A percentile compares a stretch with the other conserved stretches of the same genome.
Conservation (phyloP, 2,888 invertebrate species). For the Caenorhabditis japonica region DNA sequence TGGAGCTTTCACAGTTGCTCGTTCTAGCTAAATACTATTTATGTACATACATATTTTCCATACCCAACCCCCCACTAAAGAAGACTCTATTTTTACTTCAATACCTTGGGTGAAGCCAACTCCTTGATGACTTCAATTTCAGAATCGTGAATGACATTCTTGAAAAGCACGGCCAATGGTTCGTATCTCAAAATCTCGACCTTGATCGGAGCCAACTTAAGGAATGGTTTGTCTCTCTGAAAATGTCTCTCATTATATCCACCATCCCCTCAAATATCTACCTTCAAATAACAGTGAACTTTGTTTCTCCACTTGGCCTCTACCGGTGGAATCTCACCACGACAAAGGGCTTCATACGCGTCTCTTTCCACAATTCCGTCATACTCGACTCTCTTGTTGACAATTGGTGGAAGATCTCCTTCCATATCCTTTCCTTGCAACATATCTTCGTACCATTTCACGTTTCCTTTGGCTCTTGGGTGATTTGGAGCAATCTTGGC, state of each 20-base stretch:
- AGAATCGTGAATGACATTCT: conserved; percentile 82
- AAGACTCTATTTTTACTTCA: too few relatives aligned
- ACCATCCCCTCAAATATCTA: background rate
- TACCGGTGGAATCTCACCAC: conserved; percentile 61
- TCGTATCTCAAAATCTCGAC: conserved; percentile 75
- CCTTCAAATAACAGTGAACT: conserved; percentile 74
- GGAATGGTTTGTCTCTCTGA: conserved; percentile 69
- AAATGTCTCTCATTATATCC: conserved; percentile 1
- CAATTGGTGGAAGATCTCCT: conserved; percentile 72
- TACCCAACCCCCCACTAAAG: too few relatives aligned
- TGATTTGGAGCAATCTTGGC: conserved; percentile 84
- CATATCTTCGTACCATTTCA: conserved; percentile 89
- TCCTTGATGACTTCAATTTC: conserved; percentile 90
- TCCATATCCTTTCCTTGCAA: conserved; percentile 80
- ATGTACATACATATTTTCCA: background rate
- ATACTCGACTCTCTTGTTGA: conserved; percentile 66
- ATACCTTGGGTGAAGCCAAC: conserved; percentile 88
- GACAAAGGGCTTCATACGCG: conserved; percentile 80
- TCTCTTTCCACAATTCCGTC: conserved; percentile 79
- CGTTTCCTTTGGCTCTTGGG: conserved; percentile 89
- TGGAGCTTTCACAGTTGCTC: conserved; percentile 62
- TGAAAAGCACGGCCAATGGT: conserved; percentile 74
- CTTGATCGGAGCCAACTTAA: conserved; percentile 76
- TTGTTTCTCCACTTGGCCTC: conserved; percentile 63
- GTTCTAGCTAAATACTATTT: conserved; percentile 58